A percentile compares a stretch with the other conserved stretches of the same genome.
These are phyloP conservation scores for Caenorhabditis becei DNA, from an alignment of 2,888 invertebrate genomes.

Conservation along the genomic window DNA sequence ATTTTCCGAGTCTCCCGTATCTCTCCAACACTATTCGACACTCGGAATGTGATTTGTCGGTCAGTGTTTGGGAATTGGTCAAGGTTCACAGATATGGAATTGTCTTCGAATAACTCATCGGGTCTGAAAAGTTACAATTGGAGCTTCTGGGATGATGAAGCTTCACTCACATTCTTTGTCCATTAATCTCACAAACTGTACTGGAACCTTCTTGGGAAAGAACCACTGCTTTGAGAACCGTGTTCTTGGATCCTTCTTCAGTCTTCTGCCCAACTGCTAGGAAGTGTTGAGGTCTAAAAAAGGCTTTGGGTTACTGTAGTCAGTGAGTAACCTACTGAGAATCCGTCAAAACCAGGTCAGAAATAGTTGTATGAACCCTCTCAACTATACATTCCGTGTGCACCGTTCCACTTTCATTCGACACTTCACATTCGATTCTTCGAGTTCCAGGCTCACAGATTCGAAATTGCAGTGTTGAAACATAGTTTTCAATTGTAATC, in stretches of 20 bases:
- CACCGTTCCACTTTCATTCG: background rate
- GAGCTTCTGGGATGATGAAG: background rate
- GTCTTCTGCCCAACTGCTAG: slow-evolving; percentile 36
- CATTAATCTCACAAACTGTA: slow-evolving; percentile 30
- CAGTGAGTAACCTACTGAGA: slow-evolving; percentile 14
- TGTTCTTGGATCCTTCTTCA: background rate
- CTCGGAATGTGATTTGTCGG: slow-evolving; percentile 8
- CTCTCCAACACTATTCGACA: slow-evolving; percentile 13
- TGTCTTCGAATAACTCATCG: slow-evolving; percentile 21
- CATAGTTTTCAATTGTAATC: slow-evolving; percentile 20
- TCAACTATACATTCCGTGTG: slow-evolving; percentile 22
- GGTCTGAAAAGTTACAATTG: slow-evolving; percentile 16
- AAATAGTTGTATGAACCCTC: slow-evolving; percentile 29
- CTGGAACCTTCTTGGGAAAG: slow-evolving; percentile 21
- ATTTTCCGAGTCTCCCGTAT: slow-evolving; percentile 26
- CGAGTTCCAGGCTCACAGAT: background rate
- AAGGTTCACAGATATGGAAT: slow-evolving; percentile 46
- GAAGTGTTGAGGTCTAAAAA: slow-evolving; percentile 18
- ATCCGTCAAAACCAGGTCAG: slow-evolving; percentile 40
- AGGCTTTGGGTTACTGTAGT: too few relatives aligned
- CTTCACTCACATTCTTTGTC: slow-evolving; percentile 24
- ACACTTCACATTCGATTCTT: slow-evolving; percentile 26
- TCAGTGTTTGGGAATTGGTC: background rate
- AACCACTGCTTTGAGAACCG: slow-evolving; percentile 40
- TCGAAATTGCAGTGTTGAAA: slow-evolving; percentile 45